These are phyloP conservation scores for Lophotis ruficrista DNA, from an alignment of 2,113 vertebrate genomes.

Conservation along the genomic window DNA sequence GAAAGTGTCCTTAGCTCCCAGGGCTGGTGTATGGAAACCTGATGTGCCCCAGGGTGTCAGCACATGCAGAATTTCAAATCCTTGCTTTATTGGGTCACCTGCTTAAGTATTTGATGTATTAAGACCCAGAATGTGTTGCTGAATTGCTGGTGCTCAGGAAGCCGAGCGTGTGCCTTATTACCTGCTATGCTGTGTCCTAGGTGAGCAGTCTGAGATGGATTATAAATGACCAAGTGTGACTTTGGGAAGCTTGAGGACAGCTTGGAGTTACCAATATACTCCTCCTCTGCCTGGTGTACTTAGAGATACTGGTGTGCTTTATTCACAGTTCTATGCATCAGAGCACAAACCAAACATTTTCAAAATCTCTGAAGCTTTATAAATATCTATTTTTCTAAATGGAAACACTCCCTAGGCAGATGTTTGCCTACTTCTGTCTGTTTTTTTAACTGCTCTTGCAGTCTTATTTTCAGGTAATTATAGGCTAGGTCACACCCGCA, in stretches of 20 bases:
- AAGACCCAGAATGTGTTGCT: neutral
- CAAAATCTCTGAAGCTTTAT: conserved; percentile 37
- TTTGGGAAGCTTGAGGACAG: neutral
- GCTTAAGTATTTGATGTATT: neutral
- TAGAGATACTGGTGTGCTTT: neutral
- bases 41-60: neutral
- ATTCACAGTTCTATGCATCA: neutral
- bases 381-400: conserved; percentile 61
- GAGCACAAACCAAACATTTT: neutral
- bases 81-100: neutral
- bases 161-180: neutral
- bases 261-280: neutral
- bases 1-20: neutral
- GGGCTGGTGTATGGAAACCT: neutral
- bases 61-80: neutral
- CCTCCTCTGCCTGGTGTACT: neutral
- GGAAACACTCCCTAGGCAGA: conserved; percentile 42
- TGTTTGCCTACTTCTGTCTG: conserved; percentile 39
- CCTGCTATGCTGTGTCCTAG: neutral
- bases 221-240: neutral
- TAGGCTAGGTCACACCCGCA: conserved; percentile 59
- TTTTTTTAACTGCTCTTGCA: conserved; percentile 60
- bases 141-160: neutral
- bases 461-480: conserved; percentile 67
- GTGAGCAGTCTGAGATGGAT: neutral